Percentiles rank a stretch among this genome's conserved stretches.
Evolutionary conservation across 2,113 vertebrate species (phyloP).

Genomic region (Balaenoptera acutorostrata): DNA sequence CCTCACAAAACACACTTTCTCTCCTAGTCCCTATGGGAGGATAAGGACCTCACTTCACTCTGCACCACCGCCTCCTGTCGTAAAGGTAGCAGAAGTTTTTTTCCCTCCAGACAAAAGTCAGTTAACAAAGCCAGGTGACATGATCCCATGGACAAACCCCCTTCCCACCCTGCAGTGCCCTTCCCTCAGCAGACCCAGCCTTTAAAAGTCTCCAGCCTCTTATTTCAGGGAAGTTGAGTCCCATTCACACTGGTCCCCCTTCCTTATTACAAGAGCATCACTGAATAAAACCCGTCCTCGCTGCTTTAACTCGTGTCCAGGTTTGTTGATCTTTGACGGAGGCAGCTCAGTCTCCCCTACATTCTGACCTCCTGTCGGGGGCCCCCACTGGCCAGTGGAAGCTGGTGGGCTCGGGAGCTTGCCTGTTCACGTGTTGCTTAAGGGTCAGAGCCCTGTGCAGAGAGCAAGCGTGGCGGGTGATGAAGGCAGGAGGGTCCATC

Average conservation of each 20-base stretch:
- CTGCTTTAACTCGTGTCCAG: neutral
- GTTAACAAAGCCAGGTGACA: neutral
- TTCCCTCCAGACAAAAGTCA: neutral
- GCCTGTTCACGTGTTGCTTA: neutral
- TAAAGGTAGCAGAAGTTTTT: neutral
- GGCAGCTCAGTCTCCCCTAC: neutral
- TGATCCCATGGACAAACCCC: neutral
- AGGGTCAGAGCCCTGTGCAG: neutral
- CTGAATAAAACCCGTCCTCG: neutral
- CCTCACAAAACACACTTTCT: too few relatives aligned
- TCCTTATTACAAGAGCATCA: too few relatives aligned
- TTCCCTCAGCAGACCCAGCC: neutral
- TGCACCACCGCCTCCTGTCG: neutral
- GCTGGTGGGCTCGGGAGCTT: neutral
- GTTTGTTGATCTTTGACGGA: neutral
- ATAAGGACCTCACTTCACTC: neutral
- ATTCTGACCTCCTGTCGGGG: neutral
- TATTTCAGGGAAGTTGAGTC: neutral
- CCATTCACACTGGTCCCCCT: neutral
- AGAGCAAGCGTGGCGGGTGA: neutral
- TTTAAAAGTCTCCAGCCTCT: neutral
- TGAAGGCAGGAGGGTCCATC: neutral
- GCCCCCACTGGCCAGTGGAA: neutral
- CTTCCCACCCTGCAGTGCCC: neutral
- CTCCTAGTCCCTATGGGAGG: neutral